phyloP scores from a whole-genome alignment of 2,113 vertebrate species.

The Heterotilapia buettikoferi region DNA sequence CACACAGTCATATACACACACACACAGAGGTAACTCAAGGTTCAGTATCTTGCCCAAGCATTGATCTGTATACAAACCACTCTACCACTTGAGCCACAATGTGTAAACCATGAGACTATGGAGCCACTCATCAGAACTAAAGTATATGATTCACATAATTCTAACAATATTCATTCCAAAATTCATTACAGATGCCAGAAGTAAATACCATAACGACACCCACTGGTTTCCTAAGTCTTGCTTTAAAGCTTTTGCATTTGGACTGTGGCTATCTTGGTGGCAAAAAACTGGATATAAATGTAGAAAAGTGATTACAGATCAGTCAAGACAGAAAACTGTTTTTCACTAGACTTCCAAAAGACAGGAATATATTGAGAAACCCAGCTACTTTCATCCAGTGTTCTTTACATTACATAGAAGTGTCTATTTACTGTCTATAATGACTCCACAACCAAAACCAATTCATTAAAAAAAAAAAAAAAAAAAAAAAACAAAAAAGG shows the following conservation, averaged over 20 bases:
- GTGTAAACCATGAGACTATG: neutral
- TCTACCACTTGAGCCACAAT: neutral
- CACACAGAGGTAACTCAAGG: neutral
- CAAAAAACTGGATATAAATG: neutral
- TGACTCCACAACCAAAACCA: neutral
- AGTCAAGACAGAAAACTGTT: neutral
- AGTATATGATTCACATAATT: accelerated
- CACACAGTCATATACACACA: too few species aligned
- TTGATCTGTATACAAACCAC: neutral
- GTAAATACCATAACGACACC: neutral
- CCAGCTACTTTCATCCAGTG: neutral
- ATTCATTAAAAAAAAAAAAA: neutral
- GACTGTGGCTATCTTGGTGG: neutral
- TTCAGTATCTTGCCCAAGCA: neutral
- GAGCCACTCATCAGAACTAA: neutral
- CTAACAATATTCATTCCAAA: neutral
- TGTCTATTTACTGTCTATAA: neutral
- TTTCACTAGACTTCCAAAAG: neutral
- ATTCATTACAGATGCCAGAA: neutral
- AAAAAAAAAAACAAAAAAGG: neutral
- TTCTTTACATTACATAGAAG: neutral
- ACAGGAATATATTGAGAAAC: accelerated
- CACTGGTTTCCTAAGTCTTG: neutral
- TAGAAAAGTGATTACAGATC: neutral
- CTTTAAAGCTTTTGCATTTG: neutral